Conservation (phyloP, 1,140 invertebrate species). For the Brachystomella parvula region DNA sequence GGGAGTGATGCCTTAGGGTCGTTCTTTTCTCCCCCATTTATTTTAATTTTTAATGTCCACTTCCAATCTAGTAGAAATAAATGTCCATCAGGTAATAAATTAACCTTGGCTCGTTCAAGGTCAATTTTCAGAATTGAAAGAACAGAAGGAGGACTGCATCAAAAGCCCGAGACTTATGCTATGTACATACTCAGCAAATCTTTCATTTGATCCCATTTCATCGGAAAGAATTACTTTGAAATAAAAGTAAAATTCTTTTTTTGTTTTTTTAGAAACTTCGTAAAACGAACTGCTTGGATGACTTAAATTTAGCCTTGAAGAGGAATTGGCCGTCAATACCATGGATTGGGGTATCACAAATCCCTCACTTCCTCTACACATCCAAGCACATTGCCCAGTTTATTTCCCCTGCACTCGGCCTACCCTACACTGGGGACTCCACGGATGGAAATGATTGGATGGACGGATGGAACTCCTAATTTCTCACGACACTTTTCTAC, state of each 20-base stretch:
- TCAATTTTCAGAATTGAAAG: too few relatives aligned
- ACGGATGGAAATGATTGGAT: background rate
- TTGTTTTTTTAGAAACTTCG: slow-evolving; percentile 59
- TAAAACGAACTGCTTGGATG: slow-evolving; percentile 67
- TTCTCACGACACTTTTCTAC: slow-evolving; percentile 55
- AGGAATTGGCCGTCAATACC: slow-evolving; percentile 54
- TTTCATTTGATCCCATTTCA: slow-evolving; percentile 8
- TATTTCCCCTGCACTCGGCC: slow-evolving; percentile 61
- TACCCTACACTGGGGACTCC: slow-evolving; percentile 45
- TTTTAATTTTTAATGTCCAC: too few relatives aligned
- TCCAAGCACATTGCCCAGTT: slow-evolving; percentile 81
- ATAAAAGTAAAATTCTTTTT: too few relatives aligned
- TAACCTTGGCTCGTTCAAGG: too few relatives aligned
- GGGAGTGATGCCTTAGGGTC: too few relatives aligned
- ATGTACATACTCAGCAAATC: slow-evolving; percentile 11
- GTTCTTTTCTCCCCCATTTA: too few relatives aligned
- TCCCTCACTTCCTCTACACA: slow-evolving; percentile 92
- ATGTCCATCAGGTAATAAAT: too few relatives aligned
- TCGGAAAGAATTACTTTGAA: background rate
- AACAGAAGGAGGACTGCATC: too few relatives aligned
- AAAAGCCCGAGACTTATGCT: background rate
- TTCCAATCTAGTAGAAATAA: too few relatives aligned
- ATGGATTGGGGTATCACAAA: slow-evolving; percentile 68
- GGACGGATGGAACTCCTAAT: slow-evolving; percentile 39
- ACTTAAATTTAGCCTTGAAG: slow-evolving; percentile 74